Percentiles rank a stretch among this genome's conserved stretches.
These are phyloP conservation scores for Dipus sagitta DNA, from an alignment of 2,797 vertebrate genomes.

Conservation along the genomic window DNA sequence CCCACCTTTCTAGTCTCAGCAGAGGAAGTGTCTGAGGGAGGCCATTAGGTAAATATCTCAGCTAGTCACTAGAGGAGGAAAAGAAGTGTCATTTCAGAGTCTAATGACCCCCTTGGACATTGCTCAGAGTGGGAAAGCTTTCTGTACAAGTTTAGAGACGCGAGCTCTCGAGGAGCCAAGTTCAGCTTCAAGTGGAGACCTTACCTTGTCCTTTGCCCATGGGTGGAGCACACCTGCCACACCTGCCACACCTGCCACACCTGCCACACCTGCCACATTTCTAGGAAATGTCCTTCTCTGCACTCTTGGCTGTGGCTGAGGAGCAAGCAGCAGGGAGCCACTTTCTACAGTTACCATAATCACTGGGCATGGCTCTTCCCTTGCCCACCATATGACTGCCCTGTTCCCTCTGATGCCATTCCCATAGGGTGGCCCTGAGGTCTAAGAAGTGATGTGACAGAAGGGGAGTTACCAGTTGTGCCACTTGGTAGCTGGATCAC, in stretches of 20 bases:
- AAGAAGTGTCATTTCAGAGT: constrained; percentile 29
- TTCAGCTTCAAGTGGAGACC: constrained; percentile 45
- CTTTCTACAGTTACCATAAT: not conserved
- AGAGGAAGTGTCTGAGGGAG: constrained; percentile 49
- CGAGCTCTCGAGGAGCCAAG: constrained; percentile 26
- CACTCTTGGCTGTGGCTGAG: not conserved
- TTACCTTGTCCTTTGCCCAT: constrained; percentile 46
- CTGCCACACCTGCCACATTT: constrained; percentile 36
- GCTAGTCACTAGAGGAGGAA: not conserved
- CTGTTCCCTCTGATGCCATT: not conserved
- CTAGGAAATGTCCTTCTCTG: constrained; percentile 54
- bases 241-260: not conserved
- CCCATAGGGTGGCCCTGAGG: not conserved
- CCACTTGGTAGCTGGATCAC: not conserved
- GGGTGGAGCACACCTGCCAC: constrained; percentile 24
- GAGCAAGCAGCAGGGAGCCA: not conserved
- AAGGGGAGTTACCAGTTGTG: not conserved
- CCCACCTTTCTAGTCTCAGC: not conserved
- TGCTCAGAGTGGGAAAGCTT: constrained; percentile 39
- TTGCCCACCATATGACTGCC: not conserved
- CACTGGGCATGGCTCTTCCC: not conserved
- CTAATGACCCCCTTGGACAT: constrained; percentile 49
- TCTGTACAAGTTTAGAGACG: constrained; percentile 52
- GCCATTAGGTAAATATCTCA: constrained; percentile 33
- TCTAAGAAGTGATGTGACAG: not conserved